A percentile compares a stretch with the other conserved stretches of the same genome.
phyloP scores from a whole-genome alignment of 1,140 invertebrate genomes.

The Patella vulgata region DNA sequence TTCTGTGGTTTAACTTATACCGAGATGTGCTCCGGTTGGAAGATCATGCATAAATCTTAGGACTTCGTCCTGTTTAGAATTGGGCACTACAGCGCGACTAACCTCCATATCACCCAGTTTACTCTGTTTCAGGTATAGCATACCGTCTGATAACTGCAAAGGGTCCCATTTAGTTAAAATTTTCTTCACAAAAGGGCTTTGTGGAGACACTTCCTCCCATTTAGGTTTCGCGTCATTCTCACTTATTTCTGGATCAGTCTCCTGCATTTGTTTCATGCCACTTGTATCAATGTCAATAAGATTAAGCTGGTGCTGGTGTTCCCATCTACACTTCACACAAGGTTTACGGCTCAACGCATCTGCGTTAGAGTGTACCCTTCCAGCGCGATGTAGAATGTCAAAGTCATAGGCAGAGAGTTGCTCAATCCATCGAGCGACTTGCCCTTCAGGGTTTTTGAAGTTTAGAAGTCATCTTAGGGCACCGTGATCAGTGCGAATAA shows the following conservation, averaged over 20 bases:
- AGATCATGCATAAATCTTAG: constrained; percentile 13
- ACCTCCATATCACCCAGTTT: neutral
- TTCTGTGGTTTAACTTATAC: constrained; percentile 19
- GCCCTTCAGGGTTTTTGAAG: too few relatives aligned
- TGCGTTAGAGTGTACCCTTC: neutral
- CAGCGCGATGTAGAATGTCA: neutral
- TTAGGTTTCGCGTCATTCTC: neutral
- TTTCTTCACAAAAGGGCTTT: neutral
- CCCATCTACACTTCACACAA: constrained; percentile 19
- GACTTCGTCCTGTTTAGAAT: neutral
- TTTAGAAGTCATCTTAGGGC: too few relatives aligned
- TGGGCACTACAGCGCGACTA: constrained; percentile 3
- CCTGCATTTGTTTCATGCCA: neutral
- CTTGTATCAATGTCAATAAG: neutral
- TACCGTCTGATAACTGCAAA: constrained; percentile 6
- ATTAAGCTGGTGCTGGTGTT: constrained; percentile 8
- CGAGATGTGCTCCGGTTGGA: constrained; percentile 17
- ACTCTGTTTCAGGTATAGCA: neutral
- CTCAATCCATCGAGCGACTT: constrained; percentile 9
- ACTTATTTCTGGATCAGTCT: neutral
- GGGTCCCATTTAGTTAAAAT: constrained; percentile 8
- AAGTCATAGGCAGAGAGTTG: neutral
- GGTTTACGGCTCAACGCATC: neutral
- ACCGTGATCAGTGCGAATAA: constrained; percentile 13
- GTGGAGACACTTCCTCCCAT: too few relatives aligned